These are phyloP conservation scores for Hippolais icterina DNA, from an alignment of 2,113 vertebrate species.

Conservation along the genomic window DNA sequence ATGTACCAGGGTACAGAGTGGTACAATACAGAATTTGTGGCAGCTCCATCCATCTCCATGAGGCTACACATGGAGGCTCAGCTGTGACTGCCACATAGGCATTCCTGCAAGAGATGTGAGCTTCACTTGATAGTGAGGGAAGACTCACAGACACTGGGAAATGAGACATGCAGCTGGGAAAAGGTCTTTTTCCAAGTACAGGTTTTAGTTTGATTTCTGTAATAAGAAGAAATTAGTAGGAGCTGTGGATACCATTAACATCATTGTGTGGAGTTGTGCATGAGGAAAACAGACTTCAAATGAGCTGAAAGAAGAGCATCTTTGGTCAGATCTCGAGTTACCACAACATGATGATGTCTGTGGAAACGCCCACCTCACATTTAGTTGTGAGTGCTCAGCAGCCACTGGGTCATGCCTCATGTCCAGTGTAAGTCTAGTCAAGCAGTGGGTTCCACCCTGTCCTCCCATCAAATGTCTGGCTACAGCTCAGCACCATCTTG, in stretches of 20 bases:
- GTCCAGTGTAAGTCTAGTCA: not conserved
- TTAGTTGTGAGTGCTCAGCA: not conserved
- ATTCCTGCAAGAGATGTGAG: not conserved
- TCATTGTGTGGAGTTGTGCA: not conserved
- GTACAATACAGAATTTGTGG: not conserved
- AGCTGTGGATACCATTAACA: not conserved
- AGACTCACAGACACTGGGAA: not conserved
- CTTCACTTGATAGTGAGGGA: not conserved
- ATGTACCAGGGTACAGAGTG: rapidly evolving
- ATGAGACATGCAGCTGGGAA: not conserved
- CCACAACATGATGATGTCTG: not conserved
- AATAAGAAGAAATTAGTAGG: not conserved
- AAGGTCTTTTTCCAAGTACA: not conserved
- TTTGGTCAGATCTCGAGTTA: not conserved
- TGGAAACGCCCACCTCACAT: not conserved
- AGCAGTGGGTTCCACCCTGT: not conserved
- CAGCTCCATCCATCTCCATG: not conserved
- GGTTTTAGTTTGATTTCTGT: not conserved
- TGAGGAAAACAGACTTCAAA: not conserved
- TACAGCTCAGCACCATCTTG: rapidly evolving
- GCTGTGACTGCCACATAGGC: not conserved
- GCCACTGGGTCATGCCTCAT: rapidly evolving
- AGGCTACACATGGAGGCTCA: not conserved
- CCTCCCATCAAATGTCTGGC: not conserved
- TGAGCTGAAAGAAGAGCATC: not conserved